Evolutionary conservation across 2,888 invertebrate genomes (phyloP).

Genomic region (Oxyscelio sp.): DNA sequence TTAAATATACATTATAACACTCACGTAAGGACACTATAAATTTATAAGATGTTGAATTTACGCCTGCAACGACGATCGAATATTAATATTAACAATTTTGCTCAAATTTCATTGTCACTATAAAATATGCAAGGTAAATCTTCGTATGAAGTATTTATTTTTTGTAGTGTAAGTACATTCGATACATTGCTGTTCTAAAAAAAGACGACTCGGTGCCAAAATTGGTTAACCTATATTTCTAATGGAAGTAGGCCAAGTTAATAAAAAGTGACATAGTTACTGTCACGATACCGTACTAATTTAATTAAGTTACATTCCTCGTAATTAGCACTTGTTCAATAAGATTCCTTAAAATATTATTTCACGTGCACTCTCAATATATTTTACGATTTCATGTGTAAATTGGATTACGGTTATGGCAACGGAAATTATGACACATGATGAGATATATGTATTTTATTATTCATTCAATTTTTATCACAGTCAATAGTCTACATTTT

Average conservation of each 20-base stretch:
- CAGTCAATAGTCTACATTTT: not conserved
- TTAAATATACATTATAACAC: not conserved
- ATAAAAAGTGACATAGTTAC: slow-evolving; percentile 53
- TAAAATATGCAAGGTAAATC: slow-evolving; percentile 11
- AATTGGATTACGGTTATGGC: not conserved
- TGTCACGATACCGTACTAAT: slow-evolving; percentile 5
- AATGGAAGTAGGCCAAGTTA: slow-evolving; percentile 33
- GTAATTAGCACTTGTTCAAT: slow-evolving; percentile 11
- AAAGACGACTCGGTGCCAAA: slow-evolving; percentile 41
- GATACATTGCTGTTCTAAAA: slow-evolving; percentile 28
- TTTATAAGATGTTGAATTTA: not conserved
- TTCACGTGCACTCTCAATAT: no score
- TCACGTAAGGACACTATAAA: slow-evolving; percentile 2
- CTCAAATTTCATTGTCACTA: not conserved
- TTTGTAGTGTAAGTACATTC: slow-evolving; percentile 15
- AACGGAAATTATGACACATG: no score
- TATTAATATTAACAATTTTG: slow-evolving; percentile 23
- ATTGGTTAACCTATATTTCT: slow-evolving; percentile 54
- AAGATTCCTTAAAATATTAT: not conserved
- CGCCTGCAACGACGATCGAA: slow-evolving; percentile 16
- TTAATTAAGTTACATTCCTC: slow-evolving; percentile 26
- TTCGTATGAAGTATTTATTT: slow-evolving; percentile 12
- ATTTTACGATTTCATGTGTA: not conserved
- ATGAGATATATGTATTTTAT: not conserved
- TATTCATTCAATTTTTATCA: slow-evolving; percentile 20